Conservation (phyloP, 2,888 invertebrate species). For the Metalampra italica region DNA sequence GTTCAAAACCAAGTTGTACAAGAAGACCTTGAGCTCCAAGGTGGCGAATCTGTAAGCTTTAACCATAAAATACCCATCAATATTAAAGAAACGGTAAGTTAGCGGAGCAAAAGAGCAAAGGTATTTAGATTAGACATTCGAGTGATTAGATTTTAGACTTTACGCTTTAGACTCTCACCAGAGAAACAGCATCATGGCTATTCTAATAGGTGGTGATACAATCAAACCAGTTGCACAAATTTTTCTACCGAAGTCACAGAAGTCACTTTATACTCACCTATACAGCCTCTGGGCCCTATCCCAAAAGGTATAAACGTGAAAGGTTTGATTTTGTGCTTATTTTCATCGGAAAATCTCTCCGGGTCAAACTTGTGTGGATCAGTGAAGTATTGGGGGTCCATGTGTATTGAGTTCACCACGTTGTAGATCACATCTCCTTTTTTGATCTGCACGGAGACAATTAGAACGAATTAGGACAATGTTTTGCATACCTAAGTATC, state of each 20-base stretch:
- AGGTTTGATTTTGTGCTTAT: slow-evolving; percentile 56
- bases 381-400: slow-evolving; percentile 38
- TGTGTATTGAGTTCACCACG: slow-evolving; percentile 39
- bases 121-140: too few relatives aligned
- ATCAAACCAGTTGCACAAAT: too few relatives aligned
- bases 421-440: slow-evolving; percentile 40
- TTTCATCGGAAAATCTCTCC: slow-evolving; percentile 59
- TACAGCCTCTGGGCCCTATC: slow-evolving; percentile 71
- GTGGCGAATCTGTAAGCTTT: slow-evolving; percentile 60
- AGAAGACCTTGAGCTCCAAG: slow-evolving; percentile 47
- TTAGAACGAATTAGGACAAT: not conserved
- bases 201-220: too few relatives aligned
- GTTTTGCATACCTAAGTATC: too few relatives aligned
- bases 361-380: slow-evolving; percentile 53
- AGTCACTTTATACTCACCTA: too few relatives aligned
- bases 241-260: too few relatives aligned
- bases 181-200: too few relatives aligned
- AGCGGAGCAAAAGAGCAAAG: too few relatives aligned
- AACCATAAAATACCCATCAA: slow-evolving; percentile 16
- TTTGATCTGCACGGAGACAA: slow-evolving; percentile 25
- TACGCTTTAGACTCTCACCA: too few relatives aligned
- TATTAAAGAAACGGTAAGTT: too few relatives aligned
- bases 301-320: slow-evolving; percentile 75
- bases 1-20: slow-evolving; percentile 39
- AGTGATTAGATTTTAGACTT: too few relatives aligned